phyloP scores from a whole-genome alignment of 2,113 vertebrate species.

The Potamarius usumacintae region DNA sequence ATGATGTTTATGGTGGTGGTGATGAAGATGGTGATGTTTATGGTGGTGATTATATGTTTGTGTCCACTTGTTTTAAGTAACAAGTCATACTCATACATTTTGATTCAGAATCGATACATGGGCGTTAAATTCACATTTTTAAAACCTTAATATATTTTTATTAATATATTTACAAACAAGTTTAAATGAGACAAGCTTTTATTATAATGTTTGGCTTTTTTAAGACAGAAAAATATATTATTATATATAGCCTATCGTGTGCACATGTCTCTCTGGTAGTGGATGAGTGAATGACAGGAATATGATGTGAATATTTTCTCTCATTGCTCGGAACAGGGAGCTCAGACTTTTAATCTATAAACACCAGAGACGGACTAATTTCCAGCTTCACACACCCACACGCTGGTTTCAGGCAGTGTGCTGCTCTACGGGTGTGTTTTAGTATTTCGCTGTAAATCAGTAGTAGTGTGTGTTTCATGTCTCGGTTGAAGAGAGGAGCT shows the following conservation, averaged over 20 bases:
- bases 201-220: background rate
- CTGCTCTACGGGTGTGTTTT: background rate
- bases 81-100: background rate
- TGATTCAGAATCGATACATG: background rate
- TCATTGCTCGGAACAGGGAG: background rate
- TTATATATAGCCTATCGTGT: background rate
- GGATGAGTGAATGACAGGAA: background rate
- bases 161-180: background rate
- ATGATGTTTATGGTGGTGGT: too few relatives aligned
- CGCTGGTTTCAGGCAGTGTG: background rate
- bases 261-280: background rate
- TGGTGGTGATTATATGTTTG: too few relatives aligned
- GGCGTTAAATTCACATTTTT: background rate
- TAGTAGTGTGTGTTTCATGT: constrained; percentile 62
- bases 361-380: background rate
- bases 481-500: constrained; percentile 63
- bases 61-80: background rate
- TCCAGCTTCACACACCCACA: background rate
- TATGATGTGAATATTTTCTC: background rate
- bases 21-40: too few relatives aligned
- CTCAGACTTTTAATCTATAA: constrained; percentile 46
- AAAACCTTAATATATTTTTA: background rate
- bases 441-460: too few relatives aligned
- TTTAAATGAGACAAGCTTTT: background rate
- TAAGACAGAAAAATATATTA: background rate